Evolutionary conservation across 2,797 vertebrate species (phyloP).

Genomic region (Miopithecus talapoin): DNA sequence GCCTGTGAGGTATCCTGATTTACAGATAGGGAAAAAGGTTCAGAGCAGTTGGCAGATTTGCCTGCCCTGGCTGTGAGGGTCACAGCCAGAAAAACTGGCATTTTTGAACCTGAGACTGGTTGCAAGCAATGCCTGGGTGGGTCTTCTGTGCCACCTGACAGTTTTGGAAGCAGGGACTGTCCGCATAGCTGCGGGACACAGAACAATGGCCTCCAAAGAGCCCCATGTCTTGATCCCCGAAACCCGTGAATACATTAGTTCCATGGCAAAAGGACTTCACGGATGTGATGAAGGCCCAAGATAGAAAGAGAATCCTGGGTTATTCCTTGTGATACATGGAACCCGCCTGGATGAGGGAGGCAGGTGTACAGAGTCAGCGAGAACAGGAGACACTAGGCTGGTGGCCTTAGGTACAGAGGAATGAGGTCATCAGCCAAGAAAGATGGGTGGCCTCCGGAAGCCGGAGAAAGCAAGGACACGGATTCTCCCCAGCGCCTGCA

Average conservation of each 20-base stretch:
- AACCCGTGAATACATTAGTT: not conserved
- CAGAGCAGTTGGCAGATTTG: not conserved
- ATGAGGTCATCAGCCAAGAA: not conserved
- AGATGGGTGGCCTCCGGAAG: not conserved
- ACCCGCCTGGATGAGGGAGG: not conserved
- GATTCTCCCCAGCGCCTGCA: not conserved
- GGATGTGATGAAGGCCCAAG: not conserved
- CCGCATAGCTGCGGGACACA: not conserved
- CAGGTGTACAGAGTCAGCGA: not conserved
- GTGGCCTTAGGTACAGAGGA: fast-evolving
- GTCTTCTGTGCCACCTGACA: not conserved
- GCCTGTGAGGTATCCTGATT: not conserved
- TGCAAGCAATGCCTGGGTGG: not conserved
- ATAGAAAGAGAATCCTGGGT: not conserved
- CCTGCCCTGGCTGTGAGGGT: not conserved
- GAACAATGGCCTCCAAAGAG: no score
- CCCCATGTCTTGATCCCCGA: fast-evolving
- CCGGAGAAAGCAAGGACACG: not conserved
- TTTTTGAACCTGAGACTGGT: not conserved
- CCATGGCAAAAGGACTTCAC: no score
- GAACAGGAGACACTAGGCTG: not conserved
- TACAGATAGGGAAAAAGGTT: not conserved
- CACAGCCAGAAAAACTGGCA: not conserved
- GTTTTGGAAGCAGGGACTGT: not conserved
- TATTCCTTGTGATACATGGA: no score